Conservation (phyloP, 2,797 vertebrate genomes). For the Takifugu ocellatus region DNA sequence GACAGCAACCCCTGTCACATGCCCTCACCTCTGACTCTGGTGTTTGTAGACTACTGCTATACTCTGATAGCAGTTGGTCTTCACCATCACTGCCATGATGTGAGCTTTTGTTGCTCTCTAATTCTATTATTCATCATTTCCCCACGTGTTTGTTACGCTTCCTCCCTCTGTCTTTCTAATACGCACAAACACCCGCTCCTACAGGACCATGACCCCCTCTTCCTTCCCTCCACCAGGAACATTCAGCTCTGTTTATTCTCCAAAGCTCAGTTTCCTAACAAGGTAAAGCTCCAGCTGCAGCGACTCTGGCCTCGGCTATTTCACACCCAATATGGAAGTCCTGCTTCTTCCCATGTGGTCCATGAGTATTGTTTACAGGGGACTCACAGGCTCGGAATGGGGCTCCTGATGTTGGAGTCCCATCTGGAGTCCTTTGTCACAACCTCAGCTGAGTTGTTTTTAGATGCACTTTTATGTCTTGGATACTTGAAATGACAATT, state of each 20-base stretch:
- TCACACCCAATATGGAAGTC: constrained; percentile 82
- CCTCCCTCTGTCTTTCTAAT: constrained; percentile 4
- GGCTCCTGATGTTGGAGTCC: constrained; percentile 18
- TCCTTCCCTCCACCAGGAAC: constrained; percentile 22
- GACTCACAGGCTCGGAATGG: constrained; percentile 40
- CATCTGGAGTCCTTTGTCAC: too few relatives aligned
- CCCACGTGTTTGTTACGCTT: neutral
- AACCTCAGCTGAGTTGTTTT: too few relatives aligned
- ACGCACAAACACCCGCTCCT: too few relatives aligned
- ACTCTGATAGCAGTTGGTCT: constrained; percentile 41
- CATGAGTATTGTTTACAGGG: constrained; percentile 45
- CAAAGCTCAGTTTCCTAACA: constrained; percentile 77
- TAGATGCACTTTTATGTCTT: too few relatives aligned
- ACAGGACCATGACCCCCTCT: constrained; percentile 1
- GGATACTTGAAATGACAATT: too few relatives aligned
- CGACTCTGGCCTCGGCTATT: constrained; percentile 31
- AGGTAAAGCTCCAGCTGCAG: constrained; percentile 66
- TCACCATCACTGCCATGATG: constrained; percentile 8
- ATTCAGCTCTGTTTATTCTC: constrained; percentile 71
- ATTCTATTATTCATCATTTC: constrained; percentile 23
- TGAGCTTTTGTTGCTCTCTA: constrained; percentile 8
- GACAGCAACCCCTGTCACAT: constrained; percentile 42
- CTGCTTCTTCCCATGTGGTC: constrained; percentile 47
- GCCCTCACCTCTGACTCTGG: neutral
- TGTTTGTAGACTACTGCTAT: neutral